A percentile compares a stretch with the other conserved stretches of the same genome.
phyloP scores from a whole-genome alignment of 1,140 invertebrate genomes.

The Drosophila tsacasi region DNA sequence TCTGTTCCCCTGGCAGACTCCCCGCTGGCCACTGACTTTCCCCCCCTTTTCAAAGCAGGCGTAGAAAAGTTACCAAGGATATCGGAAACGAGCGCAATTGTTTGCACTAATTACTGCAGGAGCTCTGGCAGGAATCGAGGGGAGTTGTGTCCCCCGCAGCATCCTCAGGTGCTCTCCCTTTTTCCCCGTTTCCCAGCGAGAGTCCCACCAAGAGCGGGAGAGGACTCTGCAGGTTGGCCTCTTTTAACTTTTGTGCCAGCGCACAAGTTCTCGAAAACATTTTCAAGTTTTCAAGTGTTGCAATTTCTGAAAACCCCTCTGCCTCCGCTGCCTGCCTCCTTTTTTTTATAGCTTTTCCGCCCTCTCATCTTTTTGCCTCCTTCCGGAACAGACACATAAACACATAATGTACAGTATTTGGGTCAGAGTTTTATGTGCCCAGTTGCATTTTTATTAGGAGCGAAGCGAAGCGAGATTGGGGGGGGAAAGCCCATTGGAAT shows the following conservation, averaged over 20 bases:
- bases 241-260: conserved; percentile 62
- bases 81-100: conserved; percentile 72
- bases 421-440: conserved; percentile 64
- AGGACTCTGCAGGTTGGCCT: conserved; percentile 56
- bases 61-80: conserved; percentile 55
- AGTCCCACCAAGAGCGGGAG: conserved; percentile 2
- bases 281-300: conserved; percentile 81
- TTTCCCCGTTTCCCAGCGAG: neutral
- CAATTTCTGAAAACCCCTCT: conserved; percentile 57
- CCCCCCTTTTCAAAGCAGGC: conserved; percentile 1
- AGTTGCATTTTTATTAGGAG: conserved; percentile 56
- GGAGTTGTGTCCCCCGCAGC: neutral
- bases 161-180: conserved; percentile 17
- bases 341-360: conserved; percentile 14
- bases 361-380: neutral
- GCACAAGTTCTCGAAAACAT: conserved; percentile 75
- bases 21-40: too few species aligned
- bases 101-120: conserved; percentile 79
- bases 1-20: conserved; percentile 23
- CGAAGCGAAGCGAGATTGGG: neutral
- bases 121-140: neutral
- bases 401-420: conserved; percentile 80
- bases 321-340: neutral
- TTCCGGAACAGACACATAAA: conserved; percentile 58
- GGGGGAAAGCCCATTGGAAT: conserved; percentile 36